Conservation (phyloP, 2,797 vertebrate genomes). For the Aldrovandia affinis region DNA sequence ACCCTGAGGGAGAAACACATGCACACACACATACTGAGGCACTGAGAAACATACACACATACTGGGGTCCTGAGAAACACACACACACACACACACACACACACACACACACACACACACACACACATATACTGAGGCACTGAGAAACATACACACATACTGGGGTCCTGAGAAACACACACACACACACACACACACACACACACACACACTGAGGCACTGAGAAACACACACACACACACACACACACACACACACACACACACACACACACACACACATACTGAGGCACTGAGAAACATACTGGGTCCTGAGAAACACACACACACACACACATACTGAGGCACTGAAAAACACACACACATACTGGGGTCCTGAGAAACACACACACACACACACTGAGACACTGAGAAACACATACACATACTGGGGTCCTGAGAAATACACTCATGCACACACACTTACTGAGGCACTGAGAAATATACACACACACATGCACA, state of each 20-base stretch:
- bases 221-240: not conserved
- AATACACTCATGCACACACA: not conserved
- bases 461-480: not conserved
- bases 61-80: not conserved
- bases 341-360: not conserved
- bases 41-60: not conserved
- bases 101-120: not conserved
- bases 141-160: not conserved
- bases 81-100: conserved; percentile 9
- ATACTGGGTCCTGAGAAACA: not conserved
- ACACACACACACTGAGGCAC: not conserved
- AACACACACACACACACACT: not conserved
- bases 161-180: not conserved
- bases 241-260: not conserved
- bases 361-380: not conserved
- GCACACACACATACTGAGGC: conserved; percentile 20
- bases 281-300: not conserved
- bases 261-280: not conserved
- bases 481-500: not conserved
- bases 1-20: conserved; percentile 71
- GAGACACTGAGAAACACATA: not conserved
- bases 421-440: not conserved
- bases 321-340: not conserved
- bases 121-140: not conserved
- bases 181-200: not conserved